Percentiles rank a stretch among this genome's conserved stretches.
Evolutionary conservation across 2,113 vertebrate species (phyloP).

Genomic region (Calyptomena viridis): DNA sequence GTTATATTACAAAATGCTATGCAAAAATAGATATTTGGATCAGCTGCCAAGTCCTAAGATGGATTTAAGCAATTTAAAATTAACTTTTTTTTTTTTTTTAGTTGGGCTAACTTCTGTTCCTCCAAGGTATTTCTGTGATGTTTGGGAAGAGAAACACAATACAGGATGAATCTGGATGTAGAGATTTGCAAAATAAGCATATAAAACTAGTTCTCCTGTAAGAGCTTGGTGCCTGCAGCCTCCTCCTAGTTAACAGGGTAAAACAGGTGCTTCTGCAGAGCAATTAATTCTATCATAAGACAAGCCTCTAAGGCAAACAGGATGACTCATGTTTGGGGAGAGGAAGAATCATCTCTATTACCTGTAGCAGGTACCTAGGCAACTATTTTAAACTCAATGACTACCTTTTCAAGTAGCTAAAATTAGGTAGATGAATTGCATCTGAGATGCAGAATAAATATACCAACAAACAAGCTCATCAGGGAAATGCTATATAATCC

Average conservation of each 20-base stretch:
- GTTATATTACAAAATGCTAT: not conserved
- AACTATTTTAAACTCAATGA: slow-evolving; percentile 46
- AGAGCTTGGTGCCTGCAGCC: not conserved
- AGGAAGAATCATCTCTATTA: slow-evolving; percentile 41
- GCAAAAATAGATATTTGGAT: not conserved
- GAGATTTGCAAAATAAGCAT: not conserved
- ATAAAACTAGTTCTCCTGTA: not conserved
- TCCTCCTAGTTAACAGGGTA: not conserved
- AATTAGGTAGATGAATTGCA: slow-evolving; percentile 34
- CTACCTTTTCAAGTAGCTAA: slow-evolving; percentile 41
- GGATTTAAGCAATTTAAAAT: not conserved
- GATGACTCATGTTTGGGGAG: slow-evolving; percentile 21
- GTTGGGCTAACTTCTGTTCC: not conserved
- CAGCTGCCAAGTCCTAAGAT: not conserved
- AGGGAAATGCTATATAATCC: slow-evolving; percentile 20
- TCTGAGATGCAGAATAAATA: slow-evolving; percentile 40
- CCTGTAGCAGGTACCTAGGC: not conserved
- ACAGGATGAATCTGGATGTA: not conserved
- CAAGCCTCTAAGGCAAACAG: not conserved
- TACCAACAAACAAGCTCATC: slow-evolving; percentile 48
- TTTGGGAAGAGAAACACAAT: not conserved
- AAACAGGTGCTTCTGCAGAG: not conserved
- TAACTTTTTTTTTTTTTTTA: not conserved
- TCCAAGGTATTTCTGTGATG: not conserved
- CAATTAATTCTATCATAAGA: slow-evolving; percentile 18